Evolutionary conservation across 1,140 invertebrate species (phyloP), one percentile per base, ranked within the genome.

Genomic region (Euwallacea similis): DNA sequence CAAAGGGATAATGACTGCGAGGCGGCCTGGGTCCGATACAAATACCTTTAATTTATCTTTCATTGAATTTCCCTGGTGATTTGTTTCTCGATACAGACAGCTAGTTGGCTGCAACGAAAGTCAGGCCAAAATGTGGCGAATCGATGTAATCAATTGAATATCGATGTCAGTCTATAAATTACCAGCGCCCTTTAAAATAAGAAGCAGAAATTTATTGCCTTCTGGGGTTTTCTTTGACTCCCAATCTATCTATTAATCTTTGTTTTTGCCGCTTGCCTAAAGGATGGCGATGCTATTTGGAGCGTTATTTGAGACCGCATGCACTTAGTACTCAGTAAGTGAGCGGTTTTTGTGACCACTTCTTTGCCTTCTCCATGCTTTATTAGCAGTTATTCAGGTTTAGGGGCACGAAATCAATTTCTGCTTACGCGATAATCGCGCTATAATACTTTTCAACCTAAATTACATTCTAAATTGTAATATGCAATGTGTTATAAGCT

Each of bases 171-270:
- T 66, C 65, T 42, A 66, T 66, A 66, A 66, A 66, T 66, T 66
- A 66, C 65, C 53, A 58, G 53, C 65, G 53, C 65, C 53, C 65
- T 66, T 66, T 66, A 66, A 66, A 66, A 66, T 66, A 66, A 66
- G 65, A 66, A 66, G 42, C 65, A 15, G 65, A 66, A 66, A 66
- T 66, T 66, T 66, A 66, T 66, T 58, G 65, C 53, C 55, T 44
- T 58, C 50, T 66, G 41, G 53, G 43, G 6, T 66, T 66, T 66
- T 58, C 50, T 66, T 66, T 66, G 33, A 66, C 50, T 66, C 55
- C n/a, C 50, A 56, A 66, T 66, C 65, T 66, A 66, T 66, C 65
- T 66, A 66, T 66, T 66, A 66, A 66, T 66, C 55, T 66, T 66
- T 58, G 53, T 56, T 66, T 66, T 66, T 66, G 15, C 42, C 53